Evolutionary conservation across 1,140 invertebrate genomes (phyloP), one percentile per base, ranked within the genome.

Genomic region (Drosophila ambigua): DNA sequence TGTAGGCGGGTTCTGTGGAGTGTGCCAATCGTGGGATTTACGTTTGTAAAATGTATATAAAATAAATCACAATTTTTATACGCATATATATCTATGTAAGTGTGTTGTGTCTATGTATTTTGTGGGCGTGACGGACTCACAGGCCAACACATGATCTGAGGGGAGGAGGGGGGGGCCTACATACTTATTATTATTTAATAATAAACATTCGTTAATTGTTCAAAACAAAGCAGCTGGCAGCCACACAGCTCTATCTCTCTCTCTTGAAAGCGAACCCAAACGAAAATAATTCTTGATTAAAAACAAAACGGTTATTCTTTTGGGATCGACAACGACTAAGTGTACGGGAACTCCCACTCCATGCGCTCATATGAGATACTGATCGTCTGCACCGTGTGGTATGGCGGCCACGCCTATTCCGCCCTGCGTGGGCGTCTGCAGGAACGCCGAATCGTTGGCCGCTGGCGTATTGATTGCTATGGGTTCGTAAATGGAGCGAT

Each of bases 31-130:
- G 58, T 39, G 35, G 9, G 67, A 85, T 85, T 63, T 24, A 24
- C 3, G 43, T 78, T 80, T 85, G 58, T 79, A 77, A 84, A 83
- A 85, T 84, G 81, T 85, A 72, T 85, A 85, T 85, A 85, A 85
- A 85, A 85, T 85, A 85, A 85, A 85, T 85, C 82, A 85, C 82
- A 85, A 82, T 85, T 82, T 77, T 59, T 82, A 87, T 85, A 87
- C 74, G 78, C 82, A 72, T 78, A 78, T 80, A 73, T 58, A 85
- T 85, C 58, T 77, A 64, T 68, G 9, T 39, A 66, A 66, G 28
- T 55, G 65, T 63, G 51, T 57, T 73, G 44, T 54, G 31, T 53
- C 53, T 50, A 45, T 51, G 45, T 59, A 8, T 23, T 46, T 50
- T 60, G 48, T 68, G 72, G 41, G 55, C 55, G 58, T 71, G 43